A percentile compares a stretch with the other conserved stretches of the same genome.
Evolutionary conservation across 2,888 invertebrate genomes (phyloP).

Genomic region (Muschampia plurimacula): DNA sequence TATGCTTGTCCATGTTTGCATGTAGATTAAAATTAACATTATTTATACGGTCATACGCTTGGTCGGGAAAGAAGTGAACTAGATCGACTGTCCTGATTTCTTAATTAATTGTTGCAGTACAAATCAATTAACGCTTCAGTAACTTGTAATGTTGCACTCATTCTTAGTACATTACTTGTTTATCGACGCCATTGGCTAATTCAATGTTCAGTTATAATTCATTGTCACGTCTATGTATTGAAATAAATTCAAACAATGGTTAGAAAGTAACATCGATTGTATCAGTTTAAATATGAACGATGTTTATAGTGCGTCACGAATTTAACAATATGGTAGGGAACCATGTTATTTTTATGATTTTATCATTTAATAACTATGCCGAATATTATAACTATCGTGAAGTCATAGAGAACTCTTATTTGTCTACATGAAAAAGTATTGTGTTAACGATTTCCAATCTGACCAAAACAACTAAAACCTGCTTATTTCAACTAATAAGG

Average conservation of each 20-base stretch:
- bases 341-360: constrained; percentile 55
- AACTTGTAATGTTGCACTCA: constrained; percentile 49
- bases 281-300: constrained; percentile 51
- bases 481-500: neutral
- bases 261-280: constrained; percentile 72
- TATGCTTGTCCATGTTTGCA: constrained; percentile 2
- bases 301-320: constrained; percentile 53
- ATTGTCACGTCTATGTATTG: constrained; percentile 57
- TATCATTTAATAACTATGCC: constrained; percentile 63
- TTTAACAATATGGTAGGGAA: constrained; percentile 55
- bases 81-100: constrained; percentile 56
- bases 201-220: constrained; percentile 47
- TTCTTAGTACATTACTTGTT: constrained; percentile 40
- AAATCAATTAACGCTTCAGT: constrained; percentile 54
- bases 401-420: neutral
- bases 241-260: constrained; percentile 59
- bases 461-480: neutral
- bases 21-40: constrained; percentile 27
- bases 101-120: constrained; percentile 56
- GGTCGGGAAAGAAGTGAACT: constrained; percentile 30
- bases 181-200: constrained; percentile 50
- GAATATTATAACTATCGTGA: constrained; percentile 59
- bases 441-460: neutral
- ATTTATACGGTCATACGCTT: constrained; percentile 16
- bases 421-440: neutral